phyloP scores from a whole-genome alignment of 2,797 vertebrate genomes.

The Gephyroberyx darwinii region DNA sequence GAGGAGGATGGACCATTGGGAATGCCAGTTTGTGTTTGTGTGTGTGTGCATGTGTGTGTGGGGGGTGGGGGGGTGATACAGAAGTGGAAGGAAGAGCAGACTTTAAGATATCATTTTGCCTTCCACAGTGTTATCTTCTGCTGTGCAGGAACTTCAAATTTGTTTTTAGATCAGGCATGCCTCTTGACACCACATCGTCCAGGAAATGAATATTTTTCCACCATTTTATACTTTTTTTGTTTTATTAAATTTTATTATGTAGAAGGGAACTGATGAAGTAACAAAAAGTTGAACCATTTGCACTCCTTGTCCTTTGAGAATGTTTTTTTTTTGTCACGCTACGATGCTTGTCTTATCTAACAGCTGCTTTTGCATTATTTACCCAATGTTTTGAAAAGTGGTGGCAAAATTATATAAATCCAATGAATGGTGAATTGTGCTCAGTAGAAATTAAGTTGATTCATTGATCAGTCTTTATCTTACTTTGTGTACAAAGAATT shows the following conservation, averaged over 20 bases:
- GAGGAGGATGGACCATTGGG: neutral
- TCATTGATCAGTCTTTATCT: conserved; percentile 4
- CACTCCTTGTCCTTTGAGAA: conserved; percentile 63
- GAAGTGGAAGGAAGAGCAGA: conserved; percentile 59
- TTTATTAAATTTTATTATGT: conserved; percentile 31
- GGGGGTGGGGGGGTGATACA: conserved; percentile 28
- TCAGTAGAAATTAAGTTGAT: conserved; percentile 1
- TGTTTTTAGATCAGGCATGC: conserved; percentile 71
- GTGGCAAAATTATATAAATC: conserved; percentile 15
- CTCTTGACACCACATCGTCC: conserved; percentile 67
- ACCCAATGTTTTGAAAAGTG: conserved; percentile 26
- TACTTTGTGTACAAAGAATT: conserved; percentile 29
- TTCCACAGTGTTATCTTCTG: conserved; percentile 86
- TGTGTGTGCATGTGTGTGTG: conserved; percentile 18
- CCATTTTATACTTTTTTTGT: conserved; percentile 46
- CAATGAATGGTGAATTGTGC: conserved; percentile 20
- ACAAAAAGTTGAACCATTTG: conserved; percentile 64
- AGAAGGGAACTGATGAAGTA: conserved; percentile 38
- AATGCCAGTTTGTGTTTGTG: conserved; percentile 8
- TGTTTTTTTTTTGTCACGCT: conserved; percentile 42
- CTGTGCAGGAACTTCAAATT: conserved; percentile 89
- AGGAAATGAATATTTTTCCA: conserved; percentile 47
- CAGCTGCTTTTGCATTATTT: conserved; percentile 58
- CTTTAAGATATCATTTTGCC: conserved; percentile 45
- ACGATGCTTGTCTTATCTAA: conserved; percentile 38